A percentile compares a stretch with the other conserved stretches of the same genome.
These are phyloP conservation scores for Ranitomeya imitator DNA, from an alignment of 2,113 vertebrate species.

Conservation along the genomic window DNA sequence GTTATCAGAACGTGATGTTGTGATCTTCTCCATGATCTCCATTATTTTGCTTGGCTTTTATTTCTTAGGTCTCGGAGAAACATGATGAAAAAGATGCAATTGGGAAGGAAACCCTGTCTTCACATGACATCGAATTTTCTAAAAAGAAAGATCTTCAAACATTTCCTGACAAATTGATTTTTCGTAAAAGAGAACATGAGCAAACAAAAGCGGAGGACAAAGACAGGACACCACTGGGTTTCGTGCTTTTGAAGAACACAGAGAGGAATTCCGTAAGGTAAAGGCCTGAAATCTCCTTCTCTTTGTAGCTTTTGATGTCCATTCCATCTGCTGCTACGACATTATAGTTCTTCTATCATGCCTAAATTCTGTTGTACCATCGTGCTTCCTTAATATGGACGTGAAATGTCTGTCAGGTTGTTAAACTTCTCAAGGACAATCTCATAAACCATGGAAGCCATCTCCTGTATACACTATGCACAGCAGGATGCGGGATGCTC, in stretches of 20 bases:
- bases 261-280: conserved; percentile 13
- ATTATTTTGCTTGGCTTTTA: background rate
- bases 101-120: background rate
- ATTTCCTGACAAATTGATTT: conserved; percentile 10
- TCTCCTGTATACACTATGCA: background rate
- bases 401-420: background rate
- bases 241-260: conserved; percentile 18
- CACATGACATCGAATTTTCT: background rate
- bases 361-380: background rate
- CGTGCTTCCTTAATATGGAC: background rate
- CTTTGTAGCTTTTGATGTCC: conserved; percentile 3
- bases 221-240: background rate
- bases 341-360: conserved; percentile 1
- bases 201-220: background rate
- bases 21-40: background rate
- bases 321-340: background rate
- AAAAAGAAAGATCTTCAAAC: conserved; percentile 4
- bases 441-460: background rate
- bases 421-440: background rate
- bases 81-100: conserved; percentile 31
- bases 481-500: background rate
- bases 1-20: background rate
- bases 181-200: conserved; percentile 3
- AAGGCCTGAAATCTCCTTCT: background rate
- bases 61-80: background rate